These are phyloP conservation scores for Catocala fraxini DNA, from an alignment of 2,888 invertebrate genomes.

Conservation along the genomic window DNA sequence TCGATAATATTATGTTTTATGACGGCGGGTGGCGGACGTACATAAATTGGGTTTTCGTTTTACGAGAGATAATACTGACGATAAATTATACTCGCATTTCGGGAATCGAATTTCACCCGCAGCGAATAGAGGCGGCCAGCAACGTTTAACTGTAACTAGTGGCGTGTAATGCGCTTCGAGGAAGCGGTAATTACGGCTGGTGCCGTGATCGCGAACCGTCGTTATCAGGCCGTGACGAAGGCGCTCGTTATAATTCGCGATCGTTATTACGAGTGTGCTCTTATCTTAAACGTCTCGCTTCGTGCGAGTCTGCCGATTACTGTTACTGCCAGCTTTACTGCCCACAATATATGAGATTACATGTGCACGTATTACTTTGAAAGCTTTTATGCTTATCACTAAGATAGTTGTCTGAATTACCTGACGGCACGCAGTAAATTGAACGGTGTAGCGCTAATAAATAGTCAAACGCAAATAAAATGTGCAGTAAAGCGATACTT, in stretches of 20 bases:
- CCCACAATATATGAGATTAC: slow-evolving; percentile 37
- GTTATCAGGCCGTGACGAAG: slow-evolving; percentile 75
- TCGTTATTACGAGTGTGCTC: slow-evolving; percentile 61
- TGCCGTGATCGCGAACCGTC: slow-evolving; percentile 57
- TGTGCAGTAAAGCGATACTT: slow-evolving; percentile 27
- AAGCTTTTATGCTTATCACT: slow-evolving; percentile 50
- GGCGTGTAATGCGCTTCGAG: slow-evolving; percentile 57
- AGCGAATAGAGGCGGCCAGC: slow-evolving; percentile 55
- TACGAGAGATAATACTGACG: slow-evolving; percentile 79
- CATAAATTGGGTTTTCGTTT: slow-evolving; percentile 84
- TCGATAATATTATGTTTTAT: slow-evolving; percentile 86
- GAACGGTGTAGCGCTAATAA: slow-evolving; percentile 31
- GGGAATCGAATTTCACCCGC: slow-evolving; percentile 68
- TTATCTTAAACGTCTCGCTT: slow-evolving; percentile 66
- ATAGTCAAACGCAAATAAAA: slow-evolving; percentile 35
- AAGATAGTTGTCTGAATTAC: slow-evolving; percentile 39
- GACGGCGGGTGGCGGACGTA: slow-evolving; percentile 74
- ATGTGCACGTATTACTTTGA: slow-evolving; percentile 49
- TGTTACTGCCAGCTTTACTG: slow-evolving; percentile 47
- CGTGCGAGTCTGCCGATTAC: slow-evolving; percentile 57
- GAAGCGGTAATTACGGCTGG: slow-evolving; percentile 68
- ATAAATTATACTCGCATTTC: slow-evolving; percentile 79
- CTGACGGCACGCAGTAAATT: slow-evolving; percentile 33
- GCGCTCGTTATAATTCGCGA: slow-evolving; percentile 71
- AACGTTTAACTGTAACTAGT: slow-evolving; percentile 48